A percentile compares a stretch with the other conserved stretches of the same genome.
phyloP scores from a whole-genome alignment of 2,797 vertebrate species.

The Macropodus opercularis region DNA sequence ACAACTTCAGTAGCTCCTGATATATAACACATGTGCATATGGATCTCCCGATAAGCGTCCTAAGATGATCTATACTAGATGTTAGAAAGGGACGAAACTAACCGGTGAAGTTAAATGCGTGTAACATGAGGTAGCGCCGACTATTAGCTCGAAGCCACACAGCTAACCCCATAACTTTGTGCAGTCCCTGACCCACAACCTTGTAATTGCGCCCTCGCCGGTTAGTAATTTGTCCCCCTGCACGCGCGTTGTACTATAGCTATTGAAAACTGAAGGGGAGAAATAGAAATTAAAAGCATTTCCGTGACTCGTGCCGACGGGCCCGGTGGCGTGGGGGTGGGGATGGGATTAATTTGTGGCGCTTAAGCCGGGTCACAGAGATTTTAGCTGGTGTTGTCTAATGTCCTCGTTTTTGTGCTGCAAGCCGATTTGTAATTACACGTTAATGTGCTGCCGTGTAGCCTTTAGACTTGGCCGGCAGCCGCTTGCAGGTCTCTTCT shows the following conservation, averaged over 20 bases:
- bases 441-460: conserved; percentile 7
- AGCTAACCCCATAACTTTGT: conserved; percentile 36
- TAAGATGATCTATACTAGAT: neutral
- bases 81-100: neutral
- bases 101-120: neutral
- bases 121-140: neutral
- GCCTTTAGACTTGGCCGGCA: neutral
- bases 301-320: conserved; percentile 12
- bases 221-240: neutral
- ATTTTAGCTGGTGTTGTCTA: conserved; percentile 64
- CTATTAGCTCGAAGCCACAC: neutral
- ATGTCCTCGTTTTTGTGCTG: conserved; percentile 53
- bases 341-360: conserved; percentile 72
- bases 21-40: neutral
- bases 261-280: neutral
- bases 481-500: neutral
- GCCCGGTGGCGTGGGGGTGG: conserved; percentile 64
- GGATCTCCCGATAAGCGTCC: accelerated
- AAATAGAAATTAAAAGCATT: conserved; percentile 4
- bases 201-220: neutral
- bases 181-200: neutral
- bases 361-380: conserved; percentile 74
- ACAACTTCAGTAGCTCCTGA: conserved; percentile 31
- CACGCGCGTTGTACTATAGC: neutral
- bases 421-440: conserved; percentile 35